These are phyloP conservation scores for Galleria mellonella DNA, from an alignment of 1,140 invertebrate genomes.

Conservation along the genomic window DNA sequence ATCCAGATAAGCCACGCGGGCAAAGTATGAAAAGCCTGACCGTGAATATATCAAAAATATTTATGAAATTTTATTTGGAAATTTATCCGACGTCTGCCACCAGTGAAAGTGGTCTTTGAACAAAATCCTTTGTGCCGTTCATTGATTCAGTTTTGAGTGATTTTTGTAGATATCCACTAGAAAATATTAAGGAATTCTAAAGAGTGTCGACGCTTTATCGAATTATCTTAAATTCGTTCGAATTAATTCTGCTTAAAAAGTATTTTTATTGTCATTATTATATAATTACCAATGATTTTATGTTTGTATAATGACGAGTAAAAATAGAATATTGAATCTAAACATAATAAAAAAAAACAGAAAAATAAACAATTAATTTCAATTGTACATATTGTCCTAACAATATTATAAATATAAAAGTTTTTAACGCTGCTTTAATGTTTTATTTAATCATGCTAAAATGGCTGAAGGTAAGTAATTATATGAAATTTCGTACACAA, in stretches of 20 bases:
- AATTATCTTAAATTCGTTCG: background rate
- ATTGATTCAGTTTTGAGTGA: slow-evolving; percentile 5
- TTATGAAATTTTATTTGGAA: slow-evolving; percentile 55
- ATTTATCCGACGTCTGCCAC: slow-evolving; percentile 33
- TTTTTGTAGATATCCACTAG: slow-evolving; percentile 12
- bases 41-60: slow-evolving; percentile 67
- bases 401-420: too few relatives aligned
- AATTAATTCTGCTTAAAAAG: slow-evolving; percentile 3
- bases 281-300: too few relatives aligned
- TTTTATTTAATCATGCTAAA: too few relatives aligned
- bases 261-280: too few relatives aligned
- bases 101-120: slow-evolving; percentile 24
- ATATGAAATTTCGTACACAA: too few relatives aligned
- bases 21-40: slow-evolving; percentile 63
- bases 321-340: too few relatives aligned
- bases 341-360: too few relatives aligned
- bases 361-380: too few relatives aligned
- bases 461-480: too few relatives aligned
- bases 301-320: too few relatives aligned
- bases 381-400: too few relatives aligned
- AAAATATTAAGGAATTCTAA: slow-evolving; percentile 15
- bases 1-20: slow-evolving; percentile 67
- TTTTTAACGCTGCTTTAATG: too few relatives aligned
- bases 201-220: background rate
- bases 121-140: slow-evolving; percentile 24